Conservation (phyloP, 2,113 vertebrate genomes). For the Elaphurus davidianus region DNA sequence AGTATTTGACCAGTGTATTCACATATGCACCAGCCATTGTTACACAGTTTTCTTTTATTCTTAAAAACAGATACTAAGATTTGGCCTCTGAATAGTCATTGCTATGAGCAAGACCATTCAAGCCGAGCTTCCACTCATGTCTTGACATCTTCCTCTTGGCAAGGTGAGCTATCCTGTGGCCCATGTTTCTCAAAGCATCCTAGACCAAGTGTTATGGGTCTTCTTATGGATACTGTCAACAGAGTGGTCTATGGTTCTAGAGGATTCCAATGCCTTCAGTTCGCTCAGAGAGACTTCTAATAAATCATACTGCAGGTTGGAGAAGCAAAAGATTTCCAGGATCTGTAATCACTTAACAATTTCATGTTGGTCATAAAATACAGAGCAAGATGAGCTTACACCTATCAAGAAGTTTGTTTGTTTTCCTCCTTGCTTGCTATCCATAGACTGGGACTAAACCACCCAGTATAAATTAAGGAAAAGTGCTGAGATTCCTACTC, state of each 20-base stretch:
- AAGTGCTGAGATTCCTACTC: slow-evolving; percentile 71
- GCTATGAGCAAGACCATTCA: slow-evolving; percentile 31
- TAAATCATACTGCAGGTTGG: not conserved
- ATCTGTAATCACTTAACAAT: not conserved
- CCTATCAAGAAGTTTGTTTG: not conserved
- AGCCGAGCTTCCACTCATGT: slow-evolving; percentile 59
- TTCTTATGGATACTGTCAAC: slow-evolving; percentile 40
- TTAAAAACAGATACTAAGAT: not conserved
- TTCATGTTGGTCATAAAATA: not conserved
- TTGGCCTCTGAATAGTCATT: slow-evolving; percentile 38
- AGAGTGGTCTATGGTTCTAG: not conserved
- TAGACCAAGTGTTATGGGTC: not conserved
- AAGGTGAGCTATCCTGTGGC: not conserved
- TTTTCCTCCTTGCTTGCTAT: not conserved
- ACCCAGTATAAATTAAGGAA: slow-evolving; percentile 53
- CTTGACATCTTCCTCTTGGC: slow-evolving; percentile 56
- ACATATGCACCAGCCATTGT: not conserved
- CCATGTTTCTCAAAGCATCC: slow-evolving; percentile 60
- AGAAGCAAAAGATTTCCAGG: slow-evolving; percentile 48
- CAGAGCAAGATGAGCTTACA: not conserved
- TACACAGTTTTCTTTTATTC: not conserved
- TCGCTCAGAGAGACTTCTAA: not conserved
- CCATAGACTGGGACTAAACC: not conserved
- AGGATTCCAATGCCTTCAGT: slow-evolving; percentile 37
- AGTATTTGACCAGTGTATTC: not conserved